Conservation (phyloP, 2,113 vertebrate species). For the Ptychochromis oligacanthus region DNA sequence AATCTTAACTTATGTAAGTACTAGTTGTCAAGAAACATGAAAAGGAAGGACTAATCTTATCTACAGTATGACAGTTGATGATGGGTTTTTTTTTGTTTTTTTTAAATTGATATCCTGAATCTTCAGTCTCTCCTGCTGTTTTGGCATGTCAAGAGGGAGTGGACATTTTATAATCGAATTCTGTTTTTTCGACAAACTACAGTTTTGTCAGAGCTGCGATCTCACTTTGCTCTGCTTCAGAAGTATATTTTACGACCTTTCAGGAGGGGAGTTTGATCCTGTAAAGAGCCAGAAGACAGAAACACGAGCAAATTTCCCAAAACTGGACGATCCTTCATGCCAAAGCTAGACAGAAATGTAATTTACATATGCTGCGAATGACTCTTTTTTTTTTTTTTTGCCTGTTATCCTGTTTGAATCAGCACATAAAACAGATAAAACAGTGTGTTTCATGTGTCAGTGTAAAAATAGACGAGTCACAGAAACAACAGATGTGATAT, state of each 20-base stretch:
- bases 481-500: not conserved
- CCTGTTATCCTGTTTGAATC: not conserved
- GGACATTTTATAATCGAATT: not conserved
- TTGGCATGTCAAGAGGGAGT: not conserved
- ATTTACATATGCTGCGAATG: not conserved
- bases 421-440: not conserved
- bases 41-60: not conserved
- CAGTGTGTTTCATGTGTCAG: not conserved
- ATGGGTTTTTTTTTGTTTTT: no score
- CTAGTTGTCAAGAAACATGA: not conserved
- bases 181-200: not conserved
- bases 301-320: not conserved
- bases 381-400: accelerated
- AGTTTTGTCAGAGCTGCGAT: not conserved
- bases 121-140: not conserved
- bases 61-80: not conserved
- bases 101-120: not conserved
- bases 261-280: not conserved
- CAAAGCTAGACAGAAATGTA: not conserved
- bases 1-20: not conserved
- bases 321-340: not conserved
- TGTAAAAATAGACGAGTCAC: not conserved
- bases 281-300: not conserved
- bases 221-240: not conserved
- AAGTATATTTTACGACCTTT: not conserved